Percentiles rank a stretch among this genome's conserved stretches.
phyloP scores from a whole-genome alignment of 2,797 vertebrate genomes.

The Eremophila alpestris region DNA sequence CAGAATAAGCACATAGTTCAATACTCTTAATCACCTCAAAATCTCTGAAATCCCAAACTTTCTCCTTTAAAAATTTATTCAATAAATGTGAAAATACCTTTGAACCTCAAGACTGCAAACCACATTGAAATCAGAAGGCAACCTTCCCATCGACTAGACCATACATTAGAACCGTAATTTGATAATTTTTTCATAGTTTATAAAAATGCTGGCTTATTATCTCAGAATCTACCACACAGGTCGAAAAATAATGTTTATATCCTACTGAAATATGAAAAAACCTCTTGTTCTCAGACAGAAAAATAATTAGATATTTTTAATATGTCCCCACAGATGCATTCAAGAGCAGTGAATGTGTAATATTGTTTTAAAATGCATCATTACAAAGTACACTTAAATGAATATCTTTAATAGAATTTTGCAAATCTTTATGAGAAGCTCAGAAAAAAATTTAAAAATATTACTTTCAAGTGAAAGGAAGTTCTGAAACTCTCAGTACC shows the following conservation, averaged over 20 bases:
- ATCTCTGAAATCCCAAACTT: accelerated
- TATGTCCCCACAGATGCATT: not conserved
- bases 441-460: not conserved
- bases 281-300: not conserved
- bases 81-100: not conserved
- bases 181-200: not conserved
- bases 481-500: not conserved
- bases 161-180: not conserved
- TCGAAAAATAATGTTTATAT: not conserved
- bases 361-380: not conserved
- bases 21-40: not conserved
- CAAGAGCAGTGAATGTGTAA: not conserved
- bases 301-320: not conserved
- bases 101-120: not conserved
- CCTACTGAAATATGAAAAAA: not conserved
- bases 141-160: not conserved
- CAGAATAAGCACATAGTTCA: not conserved
- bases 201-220: not conserved
- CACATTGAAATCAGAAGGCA: not conserved
- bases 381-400: not conserved
- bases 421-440: not conserved
- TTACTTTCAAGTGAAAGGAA: not conserved
- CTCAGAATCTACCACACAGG: not conserved
- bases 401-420: not conserved
- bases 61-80: not conserved